Evolutionary conservation across 2,888 invertebrate genomes (phyloP).

Genomic region (Meteorus cinctellus): DNA sequence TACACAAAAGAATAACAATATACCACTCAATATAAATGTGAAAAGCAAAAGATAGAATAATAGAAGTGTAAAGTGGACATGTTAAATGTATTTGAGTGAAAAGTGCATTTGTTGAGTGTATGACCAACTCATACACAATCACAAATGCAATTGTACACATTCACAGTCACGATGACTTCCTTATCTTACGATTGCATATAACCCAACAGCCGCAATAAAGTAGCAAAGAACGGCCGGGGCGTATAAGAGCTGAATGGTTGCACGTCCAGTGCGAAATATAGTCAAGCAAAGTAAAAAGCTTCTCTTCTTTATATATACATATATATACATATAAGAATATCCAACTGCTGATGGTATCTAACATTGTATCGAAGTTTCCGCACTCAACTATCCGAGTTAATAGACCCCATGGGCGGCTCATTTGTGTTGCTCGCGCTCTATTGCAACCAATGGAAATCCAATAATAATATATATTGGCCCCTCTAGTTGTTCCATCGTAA

Average conservation of each 20-base stretch:
- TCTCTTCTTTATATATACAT: not conserved
- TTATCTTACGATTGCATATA: constrained; percentile 22
- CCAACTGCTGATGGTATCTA: constrained; percentile 29
- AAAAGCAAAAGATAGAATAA: not conserved
- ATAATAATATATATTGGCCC: constrained; percentile 14
- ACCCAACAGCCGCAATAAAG: constrained; percentile 19
- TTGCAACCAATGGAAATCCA: constrained; percentile 11
- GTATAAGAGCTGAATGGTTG: constrained; percentile 10
- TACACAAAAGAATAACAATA: too few relatives aligned
- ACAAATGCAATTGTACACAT: not conserved
- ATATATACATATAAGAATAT: not conserved
- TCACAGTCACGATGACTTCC: constrained; percentile 17
- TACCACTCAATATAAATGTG: not conserved
- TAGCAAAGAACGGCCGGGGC: constrained; percentile 17
- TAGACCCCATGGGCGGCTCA: constrained; percentile 36
- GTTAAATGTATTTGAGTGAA: constrained; percentile 8
- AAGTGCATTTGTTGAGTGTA: constrained; percentile 6
- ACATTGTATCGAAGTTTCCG: constrained; percentile 37
- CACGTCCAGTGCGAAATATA: constrained; percentile 12
- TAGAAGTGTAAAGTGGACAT: constrained; percentile 6
- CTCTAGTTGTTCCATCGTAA: constrained; percentile 7
- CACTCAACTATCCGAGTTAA: constrained; percentile 40
- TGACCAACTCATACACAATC: not conserved
- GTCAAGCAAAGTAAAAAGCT: not conserved
- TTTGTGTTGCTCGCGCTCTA: constrained; percentile 18